phyloP scores from a whole-genome alignment of 2,113 vertebrate genomes.

The Numida meleagris region DNA sequence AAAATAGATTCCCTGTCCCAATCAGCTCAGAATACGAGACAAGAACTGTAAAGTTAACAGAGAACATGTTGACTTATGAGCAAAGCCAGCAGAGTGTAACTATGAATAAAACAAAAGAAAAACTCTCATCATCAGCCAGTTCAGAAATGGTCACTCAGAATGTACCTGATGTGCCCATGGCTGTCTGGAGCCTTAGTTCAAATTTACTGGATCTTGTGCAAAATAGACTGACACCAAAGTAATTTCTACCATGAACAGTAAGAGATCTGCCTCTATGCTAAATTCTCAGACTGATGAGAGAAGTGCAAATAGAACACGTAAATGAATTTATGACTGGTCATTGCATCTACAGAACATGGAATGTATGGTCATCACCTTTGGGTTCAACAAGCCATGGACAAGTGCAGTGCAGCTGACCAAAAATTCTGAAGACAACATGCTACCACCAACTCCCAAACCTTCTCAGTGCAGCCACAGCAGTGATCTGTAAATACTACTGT shows the following conservation, averaged over 20 bases:
- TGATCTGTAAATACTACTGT: not conserved
- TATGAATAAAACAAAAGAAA: not conserved
- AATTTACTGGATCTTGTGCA: not conserved
- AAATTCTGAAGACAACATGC: not conserved
- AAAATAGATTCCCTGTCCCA: not conserved
- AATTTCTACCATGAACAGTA: not conserved
- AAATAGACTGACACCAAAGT: not conserved
- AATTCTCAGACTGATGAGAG: not conserved
- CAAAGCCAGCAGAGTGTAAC: fast-evolving
- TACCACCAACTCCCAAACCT: not conserved
- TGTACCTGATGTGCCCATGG: fast-evolving
- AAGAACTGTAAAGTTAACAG: not conserved
- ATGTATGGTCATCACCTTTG: not conserved
- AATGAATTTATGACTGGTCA: not conserved
- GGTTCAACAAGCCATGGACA: not conserved
- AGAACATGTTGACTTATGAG: not conserved
- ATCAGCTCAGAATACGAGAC: not conserved
- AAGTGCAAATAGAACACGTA: not conserved
- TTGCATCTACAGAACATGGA: not conserved
- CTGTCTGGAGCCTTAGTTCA: not conserved
- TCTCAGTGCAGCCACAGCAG: not conserved
- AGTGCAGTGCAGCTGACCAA: fast-evolving
- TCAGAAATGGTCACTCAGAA: not conserved
- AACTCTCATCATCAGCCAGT: not conserved
- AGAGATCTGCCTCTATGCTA: not conserved